phyloP scores from a whole-genome alignment of 1,140 invertebrate species.

The Pristionchus pacificus region DNA sequence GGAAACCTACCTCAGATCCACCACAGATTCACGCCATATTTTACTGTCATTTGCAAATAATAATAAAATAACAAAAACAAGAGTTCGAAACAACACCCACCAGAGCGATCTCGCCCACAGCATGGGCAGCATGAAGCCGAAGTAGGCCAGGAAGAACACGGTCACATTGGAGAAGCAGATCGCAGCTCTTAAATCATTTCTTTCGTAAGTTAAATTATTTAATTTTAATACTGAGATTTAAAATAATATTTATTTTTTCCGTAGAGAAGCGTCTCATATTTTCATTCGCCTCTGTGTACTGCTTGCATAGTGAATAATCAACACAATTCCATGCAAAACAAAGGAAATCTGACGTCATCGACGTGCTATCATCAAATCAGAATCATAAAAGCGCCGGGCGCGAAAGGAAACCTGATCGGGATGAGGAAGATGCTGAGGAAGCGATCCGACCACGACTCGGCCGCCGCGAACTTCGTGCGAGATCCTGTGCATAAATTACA shows the following conservation, averaged over 20 bases:
- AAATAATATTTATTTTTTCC: background rate
- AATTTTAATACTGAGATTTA: no score
- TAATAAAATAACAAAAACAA: no score
- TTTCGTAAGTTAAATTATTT: no score
- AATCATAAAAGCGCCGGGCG: background rate
- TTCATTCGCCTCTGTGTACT: background rate
- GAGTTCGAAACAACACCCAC: no score
- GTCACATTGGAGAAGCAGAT: conserved; percentile 49
- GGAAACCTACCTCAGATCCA: no score
- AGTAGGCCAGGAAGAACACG: conserved; percentile 52
- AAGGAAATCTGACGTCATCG: background rate
- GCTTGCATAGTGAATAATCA: background rate
- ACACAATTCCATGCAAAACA: background rate
- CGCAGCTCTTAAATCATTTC: conserved; percentile 43
- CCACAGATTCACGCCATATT: no score
- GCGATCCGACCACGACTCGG: background rate
- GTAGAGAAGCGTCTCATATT: background rate
- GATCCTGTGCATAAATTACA: no score
- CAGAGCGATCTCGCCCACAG: conserved; percentile 41
- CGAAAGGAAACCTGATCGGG: background rate
- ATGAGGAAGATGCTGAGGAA: background rate
- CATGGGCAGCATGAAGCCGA: conserved; percentile 55
- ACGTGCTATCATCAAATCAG: background rate
- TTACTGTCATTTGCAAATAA: no score
- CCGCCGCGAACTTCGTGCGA: background rate